Base-by-base conservation (phyloP, 2,797 vertebrate genomes). In the Nyctibius grandis region DNA sequence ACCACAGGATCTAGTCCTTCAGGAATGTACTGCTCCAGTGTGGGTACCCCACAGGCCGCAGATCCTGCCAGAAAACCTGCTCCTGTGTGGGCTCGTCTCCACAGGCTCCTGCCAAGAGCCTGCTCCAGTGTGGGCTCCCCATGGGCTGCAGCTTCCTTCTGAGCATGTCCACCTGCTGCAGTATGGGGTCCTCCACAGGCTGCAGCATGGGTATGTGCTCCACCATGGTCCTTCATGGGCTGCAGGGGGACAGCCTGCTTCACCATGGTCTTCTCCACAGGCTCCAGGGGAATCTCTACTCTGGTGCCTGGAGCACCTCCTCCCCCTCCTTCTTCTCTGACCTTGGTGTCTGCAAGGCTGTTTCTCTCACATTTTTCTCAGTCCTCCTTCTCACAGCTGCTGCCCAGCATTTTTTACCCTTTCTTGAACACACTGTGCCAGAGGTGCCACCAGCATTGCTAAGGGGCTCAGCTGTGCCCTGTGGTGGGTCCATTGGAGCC, bases 221-320 rank as follows among this genome's bases (percentile, higher is more conserved):
- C 2, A 1, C 17, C 2, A 1, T 0, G 22, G 38, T 29, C 12
- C 26, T 34, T 50, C n/a, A 25, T 0, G 3, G 48, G 21, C 44
- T 63, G 68, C 51, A 87, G 29, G 11, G 15, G 15, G 18, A 65
- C 73, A 75, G 16, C 44, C 26, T 45, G 50, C 40, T 26, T 50
- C 40, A 28, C 21, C 33, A 11, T 3, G 7, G 51, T 5, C 29
- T 60, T 51, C 31, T 10, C 17, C 56, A 50, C 0, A 0, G 36
- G 9, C 57, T 29, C 17, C 48, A 60, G 25, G 10, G 11, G 7
- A 80, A 16, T 15, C 23, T 31, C n/a, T 9, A 44, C 20, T 13
- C 33, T 0, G 0, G 10, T 1, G 19, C 31, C 44, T 61, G 36
- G 8, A 53, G 21, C 26, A 25, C 19, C 42, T 56, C 63, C 33